Conservation (phyloP, 2,888 invertebrate genomes). For the Orthosia gracilis region DNA sequence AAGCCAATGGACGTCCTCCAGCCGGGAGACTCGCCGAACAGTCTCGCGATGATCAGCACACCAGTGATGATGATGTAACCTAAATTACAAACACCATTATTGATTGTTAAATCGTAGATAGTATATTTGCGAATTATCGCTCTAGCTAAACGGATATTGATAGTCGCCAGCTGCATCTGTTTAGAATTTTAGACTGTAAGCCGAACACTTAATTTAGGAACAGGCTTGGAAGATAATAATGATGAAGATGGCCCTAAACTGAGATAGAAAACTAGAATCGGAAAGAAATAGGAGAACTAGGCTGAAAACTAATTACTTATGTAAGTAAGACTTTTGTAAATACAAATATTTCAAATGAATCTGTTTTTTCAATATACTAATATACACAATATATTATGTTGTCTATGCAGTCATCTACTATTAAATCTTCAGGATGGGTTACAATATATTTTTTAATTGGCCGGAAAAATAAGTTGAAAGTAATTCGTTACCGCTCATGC, state of each 20-base stretch:
- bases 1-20: slow-evolving; percentile 93
- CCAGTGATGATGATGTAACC: slow-evolving; percentile 93
- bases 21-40: slow-evolving; percentile 92
- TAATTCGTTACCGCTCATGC: slow-evolving; percentile 6
- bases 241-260: not conserved
- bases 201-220: too few species aligned
- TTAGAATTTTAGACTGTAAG: too few species aligned
- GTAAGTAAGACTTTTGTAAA: not conserved
- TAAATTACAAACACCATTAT: slow-evolving; percentile 55
- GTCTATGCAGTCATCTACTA: not conserved
- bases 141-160: too few species aligned
- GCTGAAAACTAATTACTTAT: not conserved
- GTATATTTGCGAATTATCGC: too few species aligned
- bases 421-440: not conserved
- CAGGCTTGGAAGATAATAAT: too few species aligned
- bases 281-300: too few species aligned
- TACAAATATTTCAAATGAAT: not conserved
- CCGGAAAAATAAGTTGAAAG: slow-evolving; percentile 11
- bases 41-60: slow-evolving; percentile 91
- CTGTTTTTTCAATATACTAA: not conserved
- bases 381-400: too few species aligned
- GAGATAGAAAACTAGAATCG: too few species aligned
- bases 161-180: too few species aligned
- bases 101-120: not conserved
- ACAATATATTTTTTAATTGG: not conserved